Percentiles rank a stretch among this genome's conserved stretches.
Conservation (phyloP, 1,140 invertebrate species). For the Atta texana region DNA sequence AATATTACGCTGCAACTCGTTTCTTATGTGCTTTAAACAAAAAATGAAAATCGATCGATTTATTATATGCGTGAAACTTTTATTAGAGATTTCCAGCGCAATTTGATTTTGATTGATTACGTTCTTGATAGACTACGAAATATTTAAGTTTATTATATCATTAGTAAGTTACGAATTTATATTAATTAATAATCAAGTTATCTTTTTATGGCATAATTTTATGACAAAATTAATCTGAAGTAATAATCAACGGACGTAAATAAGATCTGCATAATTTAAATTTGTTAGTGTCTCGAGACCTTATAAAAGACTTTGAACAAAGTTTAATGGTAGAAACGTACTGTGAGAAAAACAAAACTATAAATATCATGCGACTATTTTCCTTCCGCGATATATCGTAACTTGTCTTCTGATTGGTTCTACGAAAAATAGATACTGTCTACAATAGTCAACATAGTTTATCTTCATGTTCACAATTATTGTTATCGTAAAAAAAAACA, state of each 20-base stretch:
- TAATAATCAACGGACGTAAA: background rate
- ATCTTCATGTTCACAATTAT: constrained; percentile 10
- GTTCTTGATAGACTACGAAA: background rate
- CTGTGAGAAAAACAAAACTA: constrained; percentile 13
- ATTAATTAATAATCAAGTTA: too few species aligned
- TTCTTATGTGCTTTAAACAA: constrained; percentile 4
- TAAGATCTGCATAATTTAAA: constrained; percentile 17
- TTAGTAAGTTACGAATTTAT: background rate
- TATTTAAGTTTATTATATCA: background rate
- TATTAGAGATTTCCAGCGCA: background rate
- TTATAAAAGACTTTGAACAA: constrained; percentile 20
- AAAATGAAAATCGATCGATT: constrained; percentile 1
- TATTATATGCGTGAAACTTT: background rate
- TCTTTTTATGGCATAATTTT: background rate
- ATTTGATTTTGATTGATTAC: background rate
- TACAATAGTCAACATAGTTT: background rate
- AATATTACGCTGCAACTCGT: constrained; percentile 26
- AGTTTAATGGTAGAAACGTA: background rate
- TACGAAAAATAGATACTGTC: constrained; percentile 2
- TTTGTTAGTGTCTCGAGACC: background rate
- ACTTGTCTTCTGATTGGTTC: constrained; percentile 1
- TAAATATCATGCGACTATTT: constrained; percentile 21
- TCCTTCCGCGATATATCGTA: background rate
- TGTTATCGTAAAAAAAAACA: constrained; percentile 16
- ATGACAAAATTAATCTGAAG: background rate